Base-by-base conservation (phyloP, 2,888 invertebrate species). In the Rotaria socialis region DNA sequence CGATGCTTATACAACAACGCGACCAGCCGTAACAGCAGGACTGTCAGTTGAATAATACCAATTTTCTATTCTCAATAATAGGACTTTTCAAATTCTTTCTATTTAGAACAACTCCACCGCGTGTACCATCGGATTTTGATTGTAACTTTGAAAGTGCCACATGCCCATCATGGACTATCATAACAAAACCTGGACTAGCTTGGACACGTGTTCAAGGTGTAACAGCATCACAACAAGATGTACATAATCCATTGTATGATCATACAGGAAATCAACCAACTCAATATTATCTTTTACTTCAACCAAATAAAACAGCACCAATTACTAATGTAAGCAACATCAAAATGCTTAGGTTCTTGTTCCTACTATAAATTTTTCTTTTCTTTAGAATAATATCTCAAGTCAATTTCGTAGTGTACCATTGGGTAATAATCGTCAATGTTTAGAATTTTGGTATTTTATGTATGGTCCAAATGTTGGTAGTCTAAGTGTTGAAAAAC, bases 361-460 rank as follows among this genome's bases (percentile, higher is more conserved):
- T 47, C 22, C 11, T 43, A 1, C 24, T 75, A 1, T 6, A 22
- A 24, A 24, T 75, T 4, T 75, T 16, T 43, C 6, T 41, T 24
- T 47, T 75, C 10, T 35, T 67, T 80, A 80, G 80, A 80, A 2
- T 1, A 80, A 47, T 80, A n/a, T 80, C 10, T 41, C 80, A 47
- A 80, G 47, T 80, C 80, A 80, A 80, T 80, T n/a, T 47, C 47
- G 24, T 11, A 80, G 80, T 47, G 14, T n/a, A 80, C 1, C 47
- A 47, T 47, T 80, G 47, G n/a, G 2, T 47, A 47, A 80, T 47
- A 80, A 47, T 80, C 80, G 47, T 24, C 80, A 80, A 58, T 90
- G 90, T 88, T 84, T 90, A 58, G 89, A 89, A 86, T 90, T 90
- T 88, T 90, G 89, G 89, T 90, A 90, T 87, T 89, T 89, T 87